phyloP scores from a whole-genome alignment of 2,797 vertebrate species.

The Lutra lutra region DNA sequence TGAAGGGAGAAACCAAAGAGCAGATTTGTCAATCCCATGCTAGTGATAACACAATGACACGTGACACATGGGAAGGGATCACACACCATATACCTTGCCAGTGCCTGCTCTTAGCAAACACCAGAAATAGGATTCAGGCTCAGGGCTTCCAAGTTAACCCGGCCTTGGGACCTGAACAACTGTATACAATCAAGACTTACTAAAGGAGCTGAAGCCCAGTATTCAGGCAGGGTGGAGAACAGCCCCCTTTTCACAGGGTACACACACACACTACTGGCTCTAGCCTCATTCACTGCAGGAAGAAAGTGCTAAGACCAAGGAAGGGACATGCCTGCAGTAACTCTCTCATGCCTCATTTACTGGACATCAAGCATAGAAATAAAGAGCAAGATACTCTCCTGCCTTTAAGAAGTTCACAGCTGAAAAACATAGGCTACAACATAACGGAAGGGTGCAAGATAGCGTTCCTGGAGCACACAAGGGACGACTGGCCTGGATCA shows the following conservation, averaged over 20 bases:
- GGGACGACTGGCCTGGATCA: not conserved
- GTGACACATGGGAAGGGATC: not conserved
- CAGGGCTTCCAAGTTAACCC: not conserved
- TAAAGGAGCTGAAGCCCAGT: not conserved
- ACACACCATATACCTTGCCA: not conserved
- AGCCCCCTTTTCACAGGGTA: not conserved
- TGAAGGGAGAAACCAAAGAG: not conserved
- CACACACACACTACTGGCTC: not conserved
- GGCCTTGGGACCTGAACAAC: not conserved
- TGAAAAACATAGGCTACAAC: not conserved
- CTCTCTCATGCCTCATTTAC: not conserved
- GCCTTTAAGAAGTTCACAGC: not conserved
- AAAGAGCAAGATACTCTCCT: not conserved
- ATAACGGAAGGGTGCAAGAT: not conserved
- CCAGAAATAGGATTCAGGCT: conserved; percentile 1
- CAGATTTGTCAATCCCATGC: not conserved
- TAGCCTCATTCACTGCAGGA: not conserved
- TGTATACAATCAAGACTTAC: not conserved
- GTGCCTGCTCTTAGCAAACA: not conserved
- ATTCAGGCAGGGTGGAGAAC: not conserved
- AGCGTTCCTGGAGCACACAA: not conserved
- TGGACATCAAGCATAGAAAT: not conserved
- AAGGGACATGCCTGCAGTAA: not conserved
- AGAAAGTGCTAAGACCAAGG: not conserved
- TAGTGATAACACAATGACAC: not conserved